Conservation (phyloP, 2,113 vertebrate genomes). For the Hippoglossus stenolepis region DNA sequence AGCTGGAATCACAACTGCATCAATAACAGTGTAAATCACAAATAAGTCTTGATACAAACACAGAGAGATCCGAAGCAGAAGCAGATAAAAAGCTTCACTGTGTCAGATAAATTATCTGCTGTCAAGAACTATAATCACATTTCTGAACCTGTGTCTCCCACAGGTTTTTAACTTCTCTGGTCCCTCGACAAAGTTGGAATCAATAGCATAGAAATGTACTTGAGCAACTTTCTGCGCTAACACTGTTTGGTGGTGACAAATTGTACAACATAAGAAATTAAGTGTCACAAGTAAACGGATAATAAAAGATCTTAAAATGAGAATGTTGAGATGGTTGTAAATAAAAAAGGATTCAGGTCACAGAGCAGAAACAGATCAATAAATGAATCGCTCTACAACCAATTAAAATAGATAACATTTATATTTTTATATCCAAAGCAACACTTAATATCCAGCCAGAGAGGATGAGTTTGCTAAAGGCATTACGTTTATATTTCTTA, state of each 20-base stretch:
- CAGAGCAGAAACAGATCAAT: constrained; percentile 36
- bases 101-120: background rate
- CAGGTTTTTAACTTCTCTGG: background rate
- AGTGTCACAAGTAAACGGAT: background rate
- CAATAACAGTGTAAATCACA: background rate
- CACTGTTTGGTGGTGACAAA: constrained; percentile 4
- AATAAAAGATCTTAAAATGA: background rate
- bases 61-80: background rate
- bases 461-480: background rate
- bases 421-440: constrained; percentile 27
- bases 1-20: constrained; percentile 6
- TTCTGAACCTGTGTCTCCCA: background rate
- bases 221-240: background rate
- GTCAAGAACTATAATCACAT: background rate
- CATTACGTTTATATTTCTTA: background rate
- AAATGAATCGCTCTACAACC: constrained; percentile 27
- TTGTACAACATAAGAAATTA: background rate
- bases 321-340: background rate
- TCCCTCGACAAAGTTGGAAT: constrained; percentile 12
- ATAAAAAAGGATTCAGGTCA: background rate
- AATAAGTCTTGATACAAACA: constrained; percentile 5
- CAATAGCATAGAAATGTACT: background rate
- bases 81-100: background rate
- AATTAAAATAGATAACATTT: background rate
- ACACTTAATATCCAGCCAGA: background rate